Base-by-base conservation (phyloP, 2,797 vertebrate genomes). In the Mus caroli region DNA sequence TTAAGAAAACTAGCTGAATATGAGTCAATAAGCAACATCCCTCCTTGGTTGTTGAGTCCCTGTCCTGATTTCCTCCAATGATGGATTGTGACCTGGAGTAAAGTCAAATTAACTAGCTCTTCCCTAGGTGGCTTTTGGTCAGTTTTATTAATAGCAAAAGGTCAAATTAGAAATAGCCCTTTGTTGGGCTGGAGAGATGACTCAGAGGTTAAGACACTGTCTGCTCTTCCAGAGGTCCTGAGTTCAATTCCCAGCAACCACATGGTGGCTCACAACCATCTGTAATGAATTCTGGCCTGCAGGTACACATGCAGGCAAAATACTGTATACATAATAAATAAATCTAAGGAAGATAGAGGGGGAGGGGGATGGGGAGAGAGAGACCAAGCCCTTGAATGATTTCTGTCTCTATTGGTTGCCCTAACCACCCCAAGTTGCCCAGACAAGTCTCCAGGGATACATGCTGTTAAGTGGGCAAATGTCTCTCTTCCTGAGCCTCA, bases 401-500 rank as follows among this genome's bases (percentile, higher is more conserved):
- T 73, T 71, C 37, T 71, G 8, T 87, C 54, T 71, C 50, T 26
- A 10, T 60, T 40, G 8, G 64, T 56, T 34, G 62, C 31, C 56
- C 31, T 40, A 15, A 24, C 0, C 34, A 71, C 50, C 34, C 58
- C 17, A 43, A 9, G 10, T 40, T 22, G 64, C 6, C 34, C 14
- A 60, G 37, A 7, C 52, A 88, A 52, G 20, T 54, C 22, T 50
- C 26, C 26, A 3, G 28, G 46, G 24, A 40, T 67, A 3, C 5
- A 2, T 40, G 14, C 12, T 34, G 50, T 31, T 20, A 11, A 56
- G 0, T 1, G 22, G 13, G 22, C 28, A n/a, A 3, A n/a, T 37
- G 20, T 64, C 77, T 62, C 2, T 26, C 24, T 71, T 52, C 56
- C 62, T 22, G 9, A n/a, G 13, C n/a, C 40, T 58, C 54, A 37